Percentiles rank a stretch among this genome's conserved stretches.
These are phyloP conservation scores for Tichodroma muraria DNA, from an alignment of 2,113 vertebrate genomes.

Conservation along the genomic window DNA sequence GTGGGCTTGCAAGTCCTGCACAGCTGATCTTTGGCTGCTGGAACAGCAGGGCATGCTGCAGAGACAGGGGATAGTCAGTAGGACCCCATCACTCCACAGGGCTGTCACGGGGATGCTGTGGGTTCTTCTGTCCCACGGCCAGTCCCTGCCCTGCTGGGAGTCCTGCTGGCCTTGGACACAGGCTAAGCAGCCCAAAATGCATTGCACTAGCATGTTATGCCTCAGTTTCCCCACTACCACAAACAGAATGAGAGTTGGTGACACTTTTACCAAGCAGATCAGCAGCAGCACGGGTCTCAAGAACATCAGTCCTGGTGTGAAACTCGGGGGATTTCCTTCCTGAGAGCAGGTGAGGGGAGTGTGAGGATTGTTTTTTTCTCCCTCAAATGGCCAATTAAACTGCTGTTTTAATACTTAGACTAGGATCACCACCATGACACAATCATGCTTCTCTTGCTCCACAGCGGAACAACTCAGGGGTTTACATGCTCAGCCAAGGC, in stretches of 20 bases:
- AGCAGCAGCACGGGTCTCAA: background rate
- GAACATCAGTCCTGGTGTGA: fast-evolving
- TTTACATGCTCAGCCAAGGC: background rate
- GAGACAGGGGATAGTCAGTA: fast-evolving
- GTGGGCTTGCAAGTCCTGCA: background rate
- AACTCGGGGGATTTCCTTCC: fast-evolving
- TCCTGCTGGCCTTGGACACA: background rate
- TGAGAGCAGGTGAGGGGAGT: background rate
- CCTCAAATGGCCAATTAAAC: background rate
- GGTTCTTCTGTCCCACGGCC: fast-evolving
- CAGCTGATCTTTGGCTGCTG: background rate
- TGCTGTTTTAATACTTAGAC: background rate
- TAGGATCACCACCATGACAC: background rate
- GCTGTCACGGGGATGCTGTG: background rate
- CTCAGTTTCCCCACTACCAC: background rate
- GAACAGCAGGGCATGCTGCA: background rate
- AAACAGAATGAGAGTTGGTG: background rate
- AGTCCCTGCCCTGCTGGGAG: background rate
- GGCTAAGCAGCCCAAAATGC: background rate
- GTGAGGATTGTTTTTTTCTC: background rate
- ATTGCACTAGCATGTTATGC: fast-evolving
- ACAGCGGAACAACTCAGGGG: fast-evolving
- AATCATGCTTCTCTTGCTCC: fast-evolving
- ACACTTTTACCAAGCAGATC: background rate
- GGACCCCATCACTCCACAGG: fast-evolving